Base-by-base conservation (phyloP, 2,888 invertebrate genomes). In the Lasius fuliginosus region DNA sequence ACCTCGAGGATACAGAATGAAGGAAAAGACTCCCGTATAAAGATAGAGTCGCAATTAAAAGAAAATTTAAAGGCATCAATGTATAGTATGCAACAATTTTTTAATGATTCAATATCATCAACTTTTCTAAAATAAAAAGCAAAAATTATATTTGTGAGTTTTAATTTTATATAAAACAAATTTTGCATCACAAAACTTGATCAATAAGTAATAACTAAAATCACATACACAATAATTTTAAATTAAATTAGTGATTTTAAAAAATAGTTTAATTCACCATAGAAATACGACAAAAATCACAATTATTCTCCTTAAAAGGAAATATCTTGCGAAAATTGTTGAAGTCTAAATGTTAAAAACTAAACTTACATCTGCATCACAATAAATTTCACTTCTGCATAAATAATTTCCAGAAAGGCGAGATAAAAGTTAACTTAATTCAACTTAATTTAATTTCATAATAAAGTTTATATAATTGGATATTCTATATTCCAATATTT, bases 1-100 rank as follows among this genome's bases (percentile, higher is more conserved):
- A 86, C 75, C 75, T 83, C 85, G 85, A 76, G 46, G 3, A 60
- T 36, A 60, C 42, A 49, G 33, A 56, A 46, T 30, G 3, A 85
- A 84, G 77, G 27, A 82, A 62, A 71, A 4, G 0, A 3, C 11
- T 4, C 23, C 30, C 15, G 53, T n/a, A n/a, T 53, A 11, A 33
- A 62, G 12, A 40, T 6, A 56, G 8, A 23, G 2, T 3, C 1
- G 5, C 0, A 33, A 69, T 1, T 15, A n/a, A 18, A 27, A 67
- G 15, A 67, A 18, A 53, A 65, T 27, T 73, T 4, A n/a, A 62
- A 36, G 5, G n/a, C 0, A 6, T 23, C 15, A 56, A 73, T 3
- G 4, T 30, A 73, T 53, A 18, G n/a, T n/a, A 23, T 15, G 53
- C 15, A 11, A 12, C 27, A 62, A 30, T 12, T 42, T 42, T 46